phyloP scores from a whole-genome alignment of 2,113 vertebrate genomes.

The Galbula dea region DNA sequence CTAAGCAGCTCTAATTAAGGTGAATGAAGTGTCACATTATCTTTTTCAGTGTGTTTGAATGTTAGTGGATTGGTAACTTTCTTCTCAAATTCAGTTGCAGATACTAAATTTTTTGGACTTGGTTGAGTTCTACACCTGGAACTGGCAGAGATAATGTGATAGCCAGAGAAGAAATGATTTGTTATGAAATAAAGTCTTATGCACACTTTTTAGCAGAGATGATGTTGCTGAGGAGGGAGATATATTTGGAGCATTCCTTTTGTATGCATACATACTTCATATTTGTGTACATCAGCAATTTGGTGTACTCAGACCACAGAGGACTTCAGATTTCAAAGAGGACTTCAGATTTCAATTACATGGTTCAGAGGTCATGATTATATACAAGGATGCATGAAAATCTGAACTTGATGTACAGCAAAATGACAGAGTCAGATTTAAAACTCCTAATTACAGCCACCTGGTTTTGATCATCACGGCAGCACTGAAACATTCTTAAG shows the following conservation, averaged over 20 bases:
- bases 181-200: neutral
- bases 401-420: neutral
- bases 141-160: neutral
- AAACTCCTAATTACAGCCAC: neutral
- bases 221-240: neutral
- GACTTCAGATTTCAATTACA: neutral
- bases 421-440: neutral
- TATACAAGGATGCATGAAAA: neutral
- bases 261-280: neutral
- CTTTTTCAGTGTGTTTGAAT: neutral
- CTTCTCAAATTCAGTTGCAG: neutral
- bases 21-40: neutral
- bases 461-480: neutral
- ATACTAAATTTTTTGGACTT: neutral
- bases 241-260: neutral
- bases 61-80: neutral
- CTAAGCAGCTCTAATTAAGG: slow-evolving; percentile 53
- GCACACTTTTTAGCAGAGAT: neutral
- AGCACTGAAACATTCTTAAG: neutral
- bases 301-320: neutral
- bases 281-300: neutral
- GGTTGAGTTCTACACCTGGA: neutral
- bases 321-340: neutral
- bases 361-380: neutral
- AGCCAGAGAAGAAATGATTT: neutral